Evolutionary conservation across 1,140 invertebrate genomes (phyloP).

Genomic region (Gryon sp.): DNA sequence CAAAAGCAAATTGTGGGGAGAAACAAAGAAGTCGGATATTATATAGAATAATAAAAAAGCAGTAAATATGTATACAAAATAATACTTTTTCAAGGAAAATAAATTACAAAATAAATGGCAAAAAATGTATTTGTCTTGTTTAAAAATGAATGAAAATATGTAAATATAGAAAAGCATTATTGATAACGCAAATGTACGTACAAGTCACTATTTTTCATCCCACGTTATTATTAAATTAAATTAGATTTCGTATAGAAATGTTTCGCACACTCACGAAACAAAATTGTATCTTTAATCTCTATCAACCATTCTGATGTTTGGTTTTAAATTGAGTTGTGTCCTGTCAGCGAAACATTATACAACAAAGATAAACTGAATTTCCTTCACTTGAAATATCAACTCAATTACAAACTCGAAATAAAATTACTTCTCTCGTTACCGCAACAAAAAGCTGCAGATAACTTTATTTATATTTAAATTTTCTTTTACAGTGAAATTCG

Average conservation of each 20-base stretch:
- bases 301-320: too few relatives aligned
- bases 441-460: not conserved
- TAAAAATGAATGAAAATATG: too few relatives aligned
- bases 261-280: too few relatives aligned
- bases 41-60: not conserved
- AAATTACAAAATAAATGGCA: too few relatives aligned
- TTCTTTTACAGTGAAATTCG: not conserved
- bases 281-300: too few relatives aligned
- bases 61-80: not conserved
- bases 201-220: too few relatives aligned
- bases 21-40: constrained; percentile 8
- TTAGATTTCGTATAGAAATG: too few relatives aligned
- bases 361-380: not conserved
- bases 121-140: too few relatives aligned
- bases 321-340: not conserved
- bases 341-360: not conserved
- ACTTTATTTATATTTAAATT: not conserved
- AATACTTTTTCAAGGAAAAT: too few relatives aligned
- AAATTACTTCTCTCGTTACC: not conserved
- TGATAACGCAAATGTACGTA: too few relatives aligned
- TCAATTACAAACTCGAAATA: not conserved
- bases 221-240: too few relatives aligned
- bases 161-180: too few relatives aligned
- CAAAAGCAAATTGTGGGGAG: not conserved
- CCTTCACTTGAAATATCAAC: not conserved